These are phyloP conservation scores for Sebastes minor DNA, from an alignment of 2,797 vertebrate genomes.

Conservation along the genomic window DNA sequence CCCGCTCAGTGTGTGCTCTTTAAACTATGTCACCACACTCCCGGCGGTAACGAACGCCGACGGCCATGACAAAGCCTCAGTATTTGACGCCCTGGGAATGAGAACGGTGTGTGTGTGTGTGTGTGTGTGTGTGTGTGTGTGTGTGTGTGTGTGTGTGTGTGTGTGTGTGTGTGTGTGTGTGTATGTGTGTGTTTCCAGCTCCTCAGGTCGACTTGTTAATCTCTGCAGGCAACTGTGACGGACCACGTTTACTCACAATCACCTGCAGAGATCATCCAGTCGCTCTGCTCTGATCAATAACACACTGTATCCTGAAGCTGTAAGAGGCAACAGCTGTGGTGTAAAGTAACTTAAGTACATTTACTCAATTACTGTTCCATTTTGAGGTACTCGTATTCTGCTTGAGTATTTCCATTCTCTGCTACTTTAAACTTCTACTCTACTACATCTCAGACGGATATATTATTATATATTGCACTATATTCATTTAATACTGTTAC, in stretches of 20 bases:
- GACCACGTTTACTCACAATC: constrained; percentile 85
- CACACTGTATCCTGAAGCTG: not conserved
- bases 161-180: not conserved
- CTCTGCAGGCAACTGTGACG: constrained; percentile 94
- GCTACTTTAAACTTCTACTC: not conserved
- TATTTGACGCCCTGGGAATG: too few relatives aligned
- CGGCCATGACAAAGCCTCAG: too few relatives aligned
- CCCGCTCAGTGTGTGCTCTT: too few relatives aligned
- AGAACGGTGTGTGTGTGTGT: not conserved
- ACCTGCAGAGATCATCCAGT: constrained; percentile 88
- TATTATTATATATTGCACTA: not conserved
- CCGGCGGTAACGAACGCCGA: too few relatives aligned
- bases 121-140: not conserved
- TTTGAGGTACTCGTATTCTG: not conserved
- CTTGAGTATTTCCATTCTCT: not conserved
- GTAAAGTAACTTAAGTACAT: not conserved
- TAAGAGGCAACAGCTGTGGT: not conserved
- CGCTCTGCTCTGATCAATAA: constrained; percentile 45
- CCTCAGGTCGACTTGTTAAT: constrained; percentile 84
- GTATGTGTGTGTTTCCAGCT: not conserved
- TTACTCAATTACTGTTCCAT: not conserved
- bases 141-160: not conserved
- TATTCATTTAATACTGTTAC: too few relatives aligned
- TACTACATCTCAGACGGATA: not conserved
- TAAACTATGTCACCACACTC: too few relatives aligned